A percentile compares a stretch with the other conserved stretches of the same genome.
Evolutionary conservation across 2,888 invertebrate species (phyloP).

Genomic region (Mesorhabditis sp.): DNA sequence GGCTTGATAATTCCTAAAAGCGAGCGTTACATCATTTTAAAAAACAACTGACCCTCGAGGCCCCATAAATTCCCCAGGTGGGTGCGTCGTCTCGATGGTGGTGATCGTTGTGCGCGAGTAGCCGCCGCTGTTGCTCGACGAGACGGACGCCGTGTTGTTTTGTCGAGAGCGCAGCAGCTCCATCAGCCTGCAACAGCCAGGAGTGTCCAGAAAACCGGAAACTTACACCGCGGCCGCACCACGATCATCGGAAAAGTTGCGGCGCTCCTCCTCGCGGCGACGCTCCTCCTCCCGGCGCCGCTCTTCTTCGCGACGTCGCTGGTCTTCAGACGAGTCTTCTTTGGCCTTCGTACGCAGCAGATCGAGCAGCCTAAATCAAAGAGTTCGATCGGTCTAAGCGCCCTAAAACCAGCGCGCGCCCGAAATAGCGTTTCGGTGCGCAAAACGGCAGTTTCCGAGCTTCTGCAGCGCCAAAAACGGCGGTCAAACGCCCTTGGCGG

Average conservation of each 20-base stretch:
- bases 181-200: neutral
- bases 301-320: no score
- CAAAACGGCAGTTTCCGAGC: neutral
- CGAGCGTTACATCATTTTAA: no score
- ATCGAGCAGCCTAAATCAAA: neutral
- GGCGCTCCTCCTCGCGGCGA: no score
- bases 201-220: neutral
- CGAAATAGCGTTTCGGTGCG: neutral
- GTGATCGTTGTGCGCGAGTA: no score
- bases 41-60: no score
- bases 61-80: no score
- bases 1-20: no score
- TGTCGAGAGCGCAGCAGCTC: neutral
- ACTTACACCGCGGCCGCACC: constrained; percentile 3
- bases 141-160: no score
- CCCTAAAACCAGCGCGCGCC: neutral
- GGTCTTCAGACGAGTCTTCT: no score
- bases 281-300: no score
- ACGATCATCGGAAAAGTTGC: neutral
- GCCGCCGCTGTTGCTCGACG: no score
- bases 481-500: neutral
- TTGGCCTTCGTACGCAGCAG: neutral
- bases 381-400: neutral
- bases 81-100: no score
- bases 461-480: neutral